A percentile compares a stretch with the other conserved stretches of the same genome.
phyloP scores from a whole-genome alignment of 1,140 invertebrate genomes.

The Dryas iulia region DNA sequence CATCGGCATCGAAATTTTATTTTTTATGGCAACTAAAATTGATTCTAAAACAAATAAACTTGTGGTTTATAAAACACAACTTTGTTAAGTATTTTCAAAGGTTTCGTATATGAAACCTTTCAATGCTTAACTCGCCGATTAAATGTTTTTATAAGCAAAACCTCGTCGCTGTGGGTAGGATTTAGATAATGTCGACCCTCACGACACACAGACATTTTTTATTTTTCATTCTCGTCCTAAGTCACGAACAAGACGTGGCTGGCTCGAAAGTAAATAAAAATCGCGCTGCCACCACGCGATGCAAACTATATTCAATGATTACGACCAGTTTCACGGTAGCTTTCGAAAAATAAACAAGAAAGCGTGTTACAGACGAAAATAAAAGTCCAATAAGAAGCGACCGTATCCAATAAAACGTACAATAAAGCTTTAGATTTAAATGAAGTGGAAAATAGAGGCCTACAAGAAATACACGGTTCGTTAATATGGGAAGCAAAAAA shows the following conservation, averaged over 20 bases:
- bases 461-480: background rate
- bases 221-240: conserved; percentile 41
- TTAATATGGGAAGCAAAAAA: conserved; percentile 5
- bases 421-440: conserved; percentile 47
- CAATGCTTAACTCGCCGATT: conserved; percentile 17
- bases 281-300: conserved; percentile 47
- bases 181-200: conserved; percentile 34
- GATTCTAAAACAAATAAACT: conserved; percentile 69
- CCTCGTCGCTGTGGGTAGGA: conserved; percentile 17
- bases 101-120: too few relatives aligned
- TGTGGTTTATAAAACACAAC: too few relatives aligned
- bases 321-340: conserved; percentile 50
- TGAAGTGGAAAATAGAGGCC: conserved; percentile 42
- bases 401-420: conserved; percentile 44
- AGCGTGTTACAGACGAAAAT: conserved; percentile 51
- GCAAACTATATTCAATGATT: conserved; percentile 35
- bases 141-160: background rate
- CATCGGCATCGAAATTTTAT: conserved; percentile 39
- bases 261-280: conserved; percentile 46
- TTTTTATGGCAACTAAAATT: conserved; percentile 63
- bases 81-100: too few relatives aligned
- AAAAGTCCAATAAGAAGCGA: conserved; percentile 51
- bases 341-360: conserved; percentile 52
- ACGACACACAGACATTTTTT: conserved; percentile 28
- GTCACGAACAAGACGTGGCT: conserved; percentile 53